Evolutionary conservation across 1,140 invertebrate genomes (phyloP).

Genomic region (Platorchestia sp.): DNA sequence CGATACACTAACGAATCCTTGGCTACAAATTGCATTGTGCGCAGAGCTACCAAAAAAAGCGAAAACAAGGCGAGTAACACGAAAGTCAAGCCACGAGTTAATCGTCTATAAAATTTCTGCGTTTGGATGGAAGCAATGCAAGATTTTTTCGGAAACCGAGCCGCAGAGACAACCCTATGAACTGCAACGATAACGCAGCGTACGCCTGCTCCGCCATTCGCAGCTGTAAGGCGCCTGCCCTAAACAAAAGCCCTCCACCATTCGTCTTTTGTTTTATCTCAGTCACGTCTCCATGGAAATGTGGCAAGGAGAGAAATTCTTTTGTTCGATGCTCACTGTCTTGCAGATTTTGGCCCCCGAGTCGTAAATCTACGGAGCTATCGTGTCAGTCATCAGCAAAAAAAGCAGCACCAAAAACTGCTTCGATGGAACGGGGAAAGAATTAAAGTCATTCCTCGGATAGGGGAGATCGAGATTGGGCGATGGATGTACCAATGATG

Average conservation of each 20-base stretch:
- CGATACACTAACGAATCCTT: no score
- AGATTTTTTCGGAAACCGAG: no score
- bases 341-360: slow-evolving; percentile 25
- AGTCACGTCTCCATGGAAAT: slow-evolving; percentile 38
- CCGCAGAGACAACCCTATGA: background rate
- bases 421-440: background rate
- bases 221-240: background rate
- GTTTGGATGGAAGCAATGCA: no score
- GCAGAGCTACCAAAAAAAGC: no score
- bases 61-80: no score
- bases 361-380: slow-evolving; percentile 35
- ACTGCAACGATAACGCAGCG: background rate
- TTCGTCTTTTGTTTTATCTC: slow-evolving; percentile 24
- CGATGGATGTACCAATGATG: background rate
- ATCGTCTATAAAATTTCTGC: no score
- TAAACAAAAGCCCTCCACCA: background rate
- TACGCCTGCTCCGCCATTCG: background rate
- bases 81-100: no score
- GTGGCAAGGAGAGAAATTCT: slow-evolving; percentile 4
- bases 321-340: slow-evolving; percentile 35
- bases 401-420: background rate
- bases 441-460: slow-evolving; percentile 18
- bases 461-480: background rate
- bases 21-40: no score
- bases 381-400: slow-evolving; percentile 30